Base-by-base conservation (phyloP, 2,797 vertebrate genomes). In the Ptychadena robeensis region DNA sequence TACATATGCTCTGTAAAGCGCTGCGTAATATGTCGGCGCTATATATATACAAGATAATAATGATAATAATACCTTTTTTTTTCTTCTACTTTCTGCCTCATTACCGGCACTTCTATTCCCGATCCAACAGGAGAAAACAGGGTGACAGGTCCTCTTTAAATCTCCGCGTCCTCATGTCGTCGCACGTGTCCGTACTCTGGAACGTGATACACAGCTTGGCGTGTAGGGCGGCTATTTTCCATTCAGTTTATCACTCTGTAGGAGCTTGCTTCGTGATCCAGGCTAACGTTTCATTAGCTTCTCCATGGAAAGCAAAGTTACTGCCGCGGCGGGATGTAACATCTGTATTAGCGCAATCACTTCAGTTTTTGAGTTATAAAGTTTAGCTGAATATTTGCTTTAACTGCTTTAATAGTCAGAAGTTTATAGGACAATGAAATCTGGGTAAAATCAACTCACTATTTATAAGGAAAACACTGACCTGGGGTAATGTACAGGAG, bases 231-330 rank as follows among this genome's bases (percentile, higher is more conserved):
- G 40, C 40, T 40, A 73, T 68, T 84, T 82, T 80, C 76, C 82
- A 44, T 73, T 64, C 44, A 61, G 27, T 79, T 83, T 73, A 68
- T 66, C 48, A 63, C 1, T 38, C 27, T 37, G 14, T 15, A 73
- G 32, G 63, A 74, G 70, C 34, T 73, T 38, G 73, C 27, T 68
- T 35, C 48, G 11, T 44, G 76, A 27, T 84, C 76, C 82, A 79
- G 69, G 48, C 73, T 79, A 61, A 53, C 64, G 77, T 74, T 61
- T 82, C 37, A 65, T 83, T 83, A 71, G 38, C 10, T 73, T 79
- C 63, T 59, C 44, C 40, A 30, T 38, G n/a, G 40, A 27, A 82
- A 30, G 48, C 15, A 9, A 32, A 3, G 30, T 25, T n/a, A 25
- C 30, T 30, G 64, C 80, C 72, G 75, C 67, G 71, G 57, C 40